Evolutionary conservation across 1,140 invertebrate species (phyloP).

Genomic region (Grapholita molesta): DNA sequence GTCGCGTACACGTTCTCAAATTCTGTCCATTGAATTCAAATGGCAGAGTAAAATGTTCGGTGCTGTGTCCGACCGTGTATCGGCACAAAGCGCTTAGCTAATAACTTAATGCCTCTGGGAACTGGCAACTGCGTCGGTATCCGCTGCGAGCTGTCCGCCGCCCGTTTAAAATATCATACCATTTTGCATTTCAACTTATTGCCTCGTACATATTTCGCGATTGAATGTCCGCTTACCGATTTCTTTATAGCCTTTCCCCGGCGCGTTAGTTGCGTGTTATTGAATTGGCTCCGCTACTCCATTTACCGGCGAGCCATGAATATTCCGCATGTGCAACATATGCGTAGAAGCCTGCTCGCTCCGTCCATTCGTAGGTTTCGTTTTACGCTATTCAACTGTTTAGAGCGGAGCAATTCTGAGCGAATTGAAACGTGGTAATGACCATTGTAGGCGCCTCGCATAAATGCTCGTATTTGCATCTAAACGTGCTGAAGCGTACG

Average conservation of each 20-base stretch:
- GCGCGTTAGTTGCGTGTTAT: conserved; percentile 33
- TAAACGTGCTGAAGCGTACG: conserved; percentile 55
- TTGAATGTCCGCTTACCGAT: conserved; percentile 31
- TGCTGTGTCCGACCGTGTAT: conserved; percentile 52
- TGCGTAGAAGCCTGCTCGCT: conserved; percentile 25
- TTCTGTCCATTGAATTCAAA: conserved; percentile 74
- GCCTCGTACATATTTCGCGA: conserved; percentile 21
- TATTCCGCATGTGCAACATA: conserved; percentile 50
- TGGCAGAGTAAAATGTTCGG: conserved; percentile 67
- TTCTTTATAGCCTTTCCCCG: conserved; percentile 36
- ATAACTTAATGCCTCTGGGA: conserved; percentile 74
- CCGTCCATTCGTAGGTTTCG: conserved; percentile 41
- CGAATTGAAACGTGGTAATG: conserved; percentile 69
- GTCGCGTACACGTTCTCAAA: conserved; percentile 56
- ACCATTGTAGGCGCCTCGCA: conserved; percentile 60
- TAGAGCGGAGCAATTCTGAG: conserved; percentile 49
- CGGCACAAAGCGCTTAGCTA: conserved; percentile 60
- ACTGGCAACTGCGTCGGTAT: conserved; percentile 48
- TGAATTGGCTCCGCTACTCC: conserved; percentile 40
- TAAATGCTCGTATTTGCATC: conserved; percentile 69
- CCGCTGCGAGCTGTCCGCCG: conserved; percentile 37
- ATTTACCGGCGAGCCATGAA: conserved; percentile 49
- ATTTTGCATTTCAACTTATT: conserved; percentile 19
- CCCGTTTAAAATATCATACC: conserved; percentile 40
- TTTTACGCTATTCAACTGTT: conserved; percentile 66